phyloP scores from a whole-genome alignment of 2,113 vertebrate genomes.

The Silurus meridionalis region DNA sequence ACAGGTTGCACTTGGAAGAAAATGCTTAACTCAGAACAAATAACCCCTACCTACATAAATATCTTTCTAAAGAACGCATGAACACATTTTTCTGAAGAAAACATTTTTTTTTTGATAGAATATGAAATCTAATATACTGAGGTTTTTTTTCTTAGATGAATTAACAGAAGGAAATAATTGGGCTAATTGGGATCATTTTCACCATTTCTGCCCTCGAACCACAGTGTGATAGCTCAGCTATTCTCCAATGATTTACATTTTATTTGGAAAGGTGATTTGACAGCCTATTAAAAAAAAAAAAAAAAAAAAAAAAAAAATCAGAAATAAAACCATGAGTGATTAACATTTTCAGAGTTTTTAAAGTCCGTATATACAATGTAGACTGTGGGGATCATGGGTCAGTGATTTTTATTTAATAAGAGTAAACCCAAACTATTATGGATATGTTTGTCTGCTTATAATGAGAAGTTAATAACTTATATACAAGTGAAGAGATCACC shows the following conservation, averaged over 20 bases:
- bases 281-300: neutral
- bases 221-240: neutral
- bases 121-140: neutral
- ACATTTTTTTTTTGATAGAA: neutral
- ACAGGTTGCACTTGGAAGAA: neutral
- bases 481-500: neutral
- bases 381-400: neutral
- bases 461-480: neutral
- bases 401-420: neutral
- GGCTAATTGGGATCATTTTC: slow-evolving; percentile 28
- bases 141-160: neutral
- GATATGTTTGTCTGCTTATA: neutral
- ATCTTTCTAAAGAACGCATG: neutral
- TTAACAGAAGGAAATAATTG: slow-evolving; percentile 7
- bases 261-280: neutral
- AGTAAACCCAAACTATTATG: too few species aligned
- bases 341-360: neutral
- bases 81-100: neutral
- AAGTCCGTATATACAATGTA: neutral
- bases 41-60: neutral
- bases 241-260: neutral
- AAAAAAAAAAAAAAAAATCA: slow-evolving; percentile 9
- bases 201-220: slow-evolving; percentile 9
- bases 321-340: neutral
- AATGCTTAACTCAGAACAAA: neutral